These are phyloP conservation scores for Enteromius treurensis DNA, from an alignment of 2,797 vertebrate species.

Conservation along the genomic window DNA sequence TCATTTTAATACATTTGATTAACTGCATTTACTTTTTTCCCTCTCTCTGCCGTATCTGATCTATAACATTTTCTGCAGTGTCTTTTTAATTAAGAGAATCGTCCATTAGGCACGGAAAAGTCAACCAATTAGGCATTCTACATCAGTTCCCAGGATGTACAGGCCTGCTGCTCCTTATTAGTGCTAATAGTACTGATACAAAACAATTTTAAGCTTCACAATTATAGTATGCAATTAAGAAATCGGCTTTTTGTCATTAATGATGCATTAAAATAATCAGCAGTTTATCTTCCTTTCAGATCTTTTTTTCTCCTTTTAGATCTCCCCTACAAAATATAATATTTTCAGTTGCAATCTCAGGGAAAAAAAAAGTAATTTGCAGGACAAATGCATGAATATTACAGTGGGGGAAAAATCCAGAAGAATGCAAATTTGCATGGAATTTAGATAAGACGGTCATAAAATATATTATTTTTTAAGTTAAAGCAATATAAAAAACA, in stretches of 20 bases:
- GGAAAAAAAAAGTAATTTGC: not conserved
- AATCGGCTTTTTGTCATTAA: slow-evolving; percentile 81
- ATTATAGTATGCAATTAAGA: slow-evolving; percentile 79
- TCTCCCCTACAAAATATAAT: slow-evolving; percentile 68
- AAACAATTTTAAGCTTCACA: slow-evolving; percentile 80
- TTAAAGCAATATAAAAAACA: not conserved
- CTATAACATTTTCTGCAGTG: slow-evolving; percentile 85
- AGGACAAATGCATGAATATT: not conserved
- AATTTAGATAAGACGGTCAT: not conserved
- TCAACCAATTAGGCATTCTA: slow-evolving; percentile 86
- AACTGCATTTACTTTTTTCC: slow-evolving; percentile 79
- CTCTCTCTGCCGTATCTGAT: slow-evolving; percentile 79
- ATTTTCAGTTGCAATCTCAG: not conserved
- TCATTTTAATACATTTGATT: slow-evolving; percentile 92
- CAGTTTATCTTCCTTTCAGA: slow-evolving; percentile 75
- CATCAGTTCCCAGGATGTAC: slow-evolving; percentile 80
- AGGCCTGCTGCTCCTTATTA: slow-evolving; percentile 84
- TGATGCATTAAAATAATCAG: slow-evolving; percentile 80
- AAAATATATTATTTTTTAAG: not conserved
- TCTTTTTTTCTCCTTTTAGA: slow-evolving; percentile 65
- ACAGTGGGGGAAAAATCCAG: not conserved
- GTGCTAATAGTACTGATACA: slow-evolving; percentile 79
- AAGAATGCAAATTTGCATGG: not conserved
- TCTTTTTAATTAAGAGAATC: slow-evolving; percentile 88
- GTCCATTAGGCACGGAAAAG: slow-evolving; percentile 86